Base-by-base conservation (phyloP, 2,113 vertebrate species). In the Phalacrocorax aristotelis region DNA sequence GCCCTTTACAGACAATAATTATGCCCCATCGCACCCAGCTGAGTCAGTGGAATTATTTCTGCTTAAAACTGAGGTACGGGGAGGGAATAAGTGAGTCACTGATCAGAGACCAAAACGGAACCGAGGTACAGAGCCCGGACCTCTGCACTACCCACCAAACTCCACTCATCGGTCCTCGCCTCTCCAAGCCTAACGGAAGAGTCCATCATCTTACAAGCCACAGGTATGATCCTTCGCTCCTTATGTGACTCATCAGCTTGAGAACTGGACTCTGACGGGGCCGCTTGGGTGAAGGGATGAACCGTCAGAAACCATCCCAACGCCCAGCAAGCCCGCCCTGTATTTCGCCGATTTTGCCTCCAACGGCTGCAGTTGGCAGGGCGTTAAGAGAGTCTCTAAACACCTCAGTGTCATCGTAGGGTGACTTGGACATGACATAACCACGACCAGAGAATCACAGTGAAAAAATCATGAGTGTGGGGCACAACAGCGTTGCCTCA, bases 1-100 rank as follows among this genome's bases (percentile, higher is more conserved):
- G 74, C 74, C 76, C 77, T 55, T 69, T 23, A 54, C 2, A 79
- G 77, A n/a, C 23, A 55, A 32, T 21, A 57, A 38, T 32, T 20
- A 68, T 75, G 83, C 26, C 36, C 66, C 83, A 40, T 6, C 2
- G 10, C 68, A 60, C 44, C 49, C 82, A 49, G 58, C 57, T 94
- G 90, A 96, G 85, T 77, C 90, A 96, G 87, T 42, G 58, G 87
- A 79, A 51, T 87, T 75, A 89, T 58, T 87, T 68, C 74, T 66
- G 49, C 69, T 91, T 69, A 72, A 65, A 76, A 62, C 8, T 1
- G 6, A 87, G 57, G 42, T 29, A 18, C 0, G 0, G 68, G 58
- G 48, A 32, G 68, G 74, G 89, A 92, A 46, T 40, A 79, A 79
- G 52, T 34, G 61, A 96, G 69, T 87, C 65, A 76, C 17, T 26